Evolutionary conservation across 2,113 vertebrate species (phyloP), one percentile per base, ranked within the genome.

Genomic region (Aramus guarauna): DNA sequence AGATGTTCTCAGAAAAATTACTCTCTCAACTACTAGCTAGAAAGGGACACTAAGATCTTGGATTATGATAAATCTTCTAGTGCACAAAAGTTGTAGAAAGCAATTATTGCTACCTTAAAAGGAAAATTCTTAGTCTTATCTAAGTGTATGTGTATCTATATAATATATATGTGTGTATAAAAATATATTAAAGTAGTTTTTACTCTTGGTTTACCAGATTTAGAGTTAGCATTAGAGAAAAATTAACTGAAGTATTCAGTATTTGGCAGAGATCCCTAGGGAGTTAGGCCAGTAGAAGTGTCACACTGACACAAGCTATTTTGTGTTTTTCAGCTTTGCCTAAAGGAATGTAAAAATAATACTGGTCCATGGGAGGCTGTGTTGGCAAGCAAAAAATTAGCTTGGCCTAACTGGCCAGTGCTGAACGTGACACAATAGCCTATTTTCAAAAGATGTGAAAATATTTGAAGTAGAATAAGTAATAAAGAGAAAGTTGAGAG

Each of bases 401-500:
- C 72, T 92, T 87, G 85, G 72, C 96, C 95, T 97, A 97, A 96
- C 62, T 96, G 96, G 68, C 43, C 75, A 81, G 66, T 79, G 30
- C 59, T 93, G 60, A 94, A 84, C 12, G 27, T 95, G 80, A 90
- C 88, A 88, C 72, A 76, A 88, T 89, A 90, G 80, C 15, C 30
- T 81, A n/a, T 87, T 78, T 94, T 96, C 93, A 92, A 82, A 88
- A 66, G 59, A 97, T 63, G 62, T 93, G 47, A 77, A 95, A 94
- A 84, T 95, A 88, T 85, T 68, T 91, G 87, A 89, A 95, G 69
- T 39, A 53, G 94, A 96, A 58, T 36, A 85, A 85, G 12, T 41
- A 85, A 72, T 62, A 78, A 76, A 20, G 45, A 85, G 34, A 43
- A 92, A 79, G 15, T 5, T 88, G 58, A 12, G 24, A 76, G 6